Evolutionary conservation across 2,888 invertebrate genomes (phyloP).

Genomic region (Acronicta leporina): DNA sequence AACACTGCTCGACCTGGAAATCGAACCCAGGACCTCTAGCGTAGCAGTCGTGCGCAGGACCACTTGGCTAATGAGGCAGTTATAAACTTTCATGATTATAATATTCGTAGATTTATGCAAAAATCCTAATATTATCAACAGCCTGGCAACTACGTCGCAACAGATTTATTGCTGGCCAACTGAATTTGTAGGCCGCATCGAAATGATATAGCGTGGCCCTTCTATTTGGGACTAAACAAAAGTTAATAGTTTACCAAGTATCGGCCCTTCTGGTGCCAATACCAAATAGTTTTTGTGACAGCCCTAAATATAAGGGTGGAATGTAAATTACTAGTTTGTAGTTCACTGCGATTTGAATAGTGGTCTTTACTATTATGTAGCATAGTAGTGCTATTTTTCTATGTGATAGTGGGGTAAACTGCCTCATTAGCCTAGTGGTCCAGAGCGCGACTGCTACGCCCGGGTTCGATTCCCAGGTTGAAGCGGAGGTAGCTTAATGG

Average conservation of each 20-base stretch:
- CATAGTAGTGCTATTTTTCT: too few species aligned
- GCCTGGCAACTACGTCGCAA: conserved; percentile 48
- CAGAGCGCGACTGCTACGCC: too few species aligned
- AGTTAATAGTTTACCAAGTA: conserved; percentile 66
- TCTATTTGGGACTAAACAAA: conserved; percentile 59
- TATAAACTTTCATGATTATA: background rate
- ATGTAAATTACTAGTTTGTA: conserved; percentile 5
- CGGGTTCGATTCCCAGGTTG: too few species aligned
- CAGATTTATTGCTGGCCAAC: conserved; percentile 63
- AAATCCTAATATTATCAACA: conserved; percentile 42
- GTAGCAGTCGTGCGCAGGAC: too few species aligned
- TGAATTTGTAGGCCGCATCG: conserved; percentile 64
- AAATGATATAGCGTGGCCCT: conserved; percentile 64
- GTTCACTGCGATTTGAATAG: background rate
- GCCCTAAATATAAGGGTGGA: conserved; percentile 20
- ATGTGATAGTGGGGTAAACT: too few species aligned
- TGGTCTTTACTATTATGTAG: too few species aligned
- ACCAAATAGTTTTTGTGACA: conserved; percentile 47
- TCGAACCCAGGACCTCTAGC: too few species aligned
- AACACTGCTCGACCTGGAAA: too few species aligned
- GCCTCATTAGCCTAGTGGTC: too few species aligned
- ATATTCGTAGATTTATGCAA: conserved; percentile 1
- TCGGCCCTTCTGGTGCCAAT: conserved; percentile 49
- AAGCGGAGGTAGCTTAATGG: too few species aligned
- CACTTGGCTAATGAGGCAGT: too few species aligned